phyloP scores from a whole-genome alignment of 2,888 invertebrate species.

The Gnatocerus cornutus region DNA sequence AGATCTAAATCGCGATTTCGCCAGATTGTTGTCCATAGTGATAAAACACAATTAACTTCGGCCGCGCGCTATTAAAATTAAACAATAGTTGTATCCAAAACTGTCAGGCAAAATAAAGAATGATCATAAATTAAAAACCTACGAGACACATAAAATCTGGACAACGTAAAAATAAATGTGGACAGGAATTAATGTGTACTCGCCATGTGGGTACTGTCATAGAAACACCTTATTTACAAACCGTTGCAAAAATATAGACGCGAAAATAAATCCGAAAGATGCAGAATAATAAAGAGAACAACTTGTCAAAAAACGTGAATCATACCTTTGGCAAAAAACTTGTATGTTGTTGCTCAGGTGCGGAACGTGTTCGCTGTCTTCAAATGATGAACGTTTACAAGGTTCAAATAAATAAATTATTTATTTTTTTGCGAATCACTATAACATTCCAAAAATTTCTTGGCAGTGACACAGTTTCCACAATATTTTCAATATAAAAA shows the following conservation, averaged over 20 bases:
- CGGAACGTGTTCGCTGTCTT: background rate
- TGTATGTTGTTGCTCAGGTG: background rate
- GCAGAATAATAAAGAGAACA: constrained; percentile 6
- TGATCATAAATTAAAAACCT: constrained; percentile 7
- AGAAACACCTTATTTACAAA: constrained; percentile 30
- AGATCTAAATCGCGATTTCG: constrained; percentile 8
- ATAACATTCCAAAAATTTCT: constrained; percentile 6
- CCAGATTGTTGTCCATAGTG: constrained; percentile 13
- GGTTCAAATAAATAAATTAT: background rate
- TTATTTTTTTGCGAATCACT: background rate
- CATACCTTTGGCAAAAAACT: constrained; percentile 15
- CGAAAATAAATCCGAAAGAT: constrained; percentile 36
- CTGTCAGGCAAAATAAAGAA: background rate
- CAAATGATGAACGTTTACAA: background rate
- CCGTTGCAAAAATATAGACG: constrained; percentile 28
- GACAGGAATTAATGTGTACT: constrained; percentile 23
- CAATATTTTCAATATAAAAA: constrained; percentile 10
- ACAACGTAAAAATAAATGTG: constrained; percentile 30
- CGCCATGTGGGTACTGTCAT: constrained; percentile 42
- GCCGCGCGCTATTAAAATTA: background rate
- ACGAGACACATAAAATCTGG: constrained; percentile 13
- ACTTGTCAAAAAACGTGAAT: constrained; percentile 18
- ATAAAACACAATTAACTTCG: constrained; percentile 23
- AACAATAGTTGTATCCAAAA: constrained; percentile 1
- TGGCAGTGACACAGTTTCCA: constrained; percentile 15